phyloP scores from a whole-genome alignment of 2,888 invertebrate genomes.

The Drosophila quinaria region DNA sequence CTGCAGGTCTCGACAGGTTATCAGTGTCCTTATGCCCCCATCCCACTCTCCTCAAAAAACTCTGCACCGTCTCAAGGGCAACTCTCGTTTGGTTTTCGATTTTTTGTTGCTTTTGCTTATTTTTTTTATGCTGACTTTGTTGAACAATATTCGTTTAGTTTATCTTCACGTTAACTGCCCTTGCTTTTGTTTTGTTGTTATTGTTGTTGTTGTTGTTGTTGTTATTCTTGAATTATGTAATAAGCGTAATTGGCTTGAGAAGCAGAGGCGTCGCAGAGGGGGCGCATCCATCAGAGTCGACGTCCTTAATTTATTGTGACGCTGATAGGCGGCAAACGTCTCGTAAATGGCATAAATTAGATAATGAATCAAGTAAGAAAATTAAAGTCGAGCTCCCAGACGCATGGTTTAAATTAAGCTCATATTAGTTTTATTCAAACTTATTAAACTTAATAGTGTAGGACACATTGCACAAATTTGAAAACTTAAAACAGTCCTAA shows the following conservation, averaged over 20 bases:
- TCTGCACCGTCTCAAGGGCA: constrained; percentile 16
- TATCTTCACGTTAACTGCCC: constrained; percentile 41
- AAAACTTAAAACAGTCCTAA: not conserved
- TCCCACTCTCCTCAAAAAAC: no score
- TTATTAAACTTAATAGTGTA: no score
- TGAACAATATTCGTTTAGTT: constrained; percentile 30
- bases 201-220: constrained; percentile 28
- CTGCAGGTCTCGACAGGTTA: constrained; percentile 13
- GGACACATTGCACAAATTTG: not conserved
- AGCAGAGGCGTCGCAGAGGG: constrained; percentile 10
- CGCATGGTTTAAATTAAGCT: no score
- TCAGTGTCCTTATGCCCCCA: not conserved
- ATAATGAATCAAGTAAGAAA: constrained; percentile 42
- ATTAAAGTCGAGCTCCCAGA: not conserved
- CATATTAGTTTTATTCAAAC: no score
- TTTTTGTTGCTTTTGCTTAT: constrained; percentile 1
- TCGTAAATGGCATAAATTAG: constrained; percentile 70
- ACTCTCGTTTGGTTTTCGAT: constrained; percentile 11
- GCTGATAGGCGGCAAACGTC: constrained; percentile 71
- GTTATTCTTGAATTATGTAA: constrained; percentile 67
- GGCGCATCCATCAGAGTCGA: constrained; percentile 40
- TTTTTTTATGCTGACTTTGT: constrained; percentile 21
- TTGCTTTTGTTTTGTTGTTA: not conserved
- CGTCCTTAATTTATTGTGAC: constrained; percentile 74
- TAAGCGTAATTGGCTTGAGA: constrained; percentile 75